Evolutionary conservation across 1,140 invertebrate genomes (phyloP).

Genomic region (Oppia nitens): DNA sequence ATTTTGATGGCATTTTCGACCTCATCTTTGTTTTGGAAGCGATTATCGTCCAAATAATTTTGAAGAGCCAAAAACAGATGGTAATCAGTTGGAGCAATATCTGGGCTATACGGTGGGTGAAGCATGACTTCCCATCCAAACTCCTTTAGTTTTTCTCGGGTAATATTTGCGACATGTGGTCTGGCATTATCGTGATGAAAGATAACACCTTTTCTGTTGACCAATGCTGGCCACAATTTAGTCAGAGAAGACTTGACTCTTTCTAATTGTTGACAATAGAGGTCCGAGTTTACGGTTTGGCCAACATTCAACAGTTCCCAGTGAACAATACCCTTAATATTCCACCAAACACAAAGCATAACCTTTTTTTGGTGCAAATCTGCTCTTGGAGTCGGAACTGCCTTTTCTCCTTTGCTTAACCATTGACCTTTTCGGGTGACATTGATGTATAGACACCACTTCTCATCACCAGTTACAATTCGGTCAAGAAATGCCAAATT

Average conservation of each 20-base stretch:
- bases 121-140: conserved; percentile 30
- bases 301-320: conserved; percentile 10
- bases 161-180: conserved; percentile 19
- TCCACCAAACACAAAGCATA: too few species aligned
- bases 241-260: background rate
- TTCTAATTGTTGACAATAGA: conserved; percentile 5
- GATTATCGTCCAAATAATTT: background rate
- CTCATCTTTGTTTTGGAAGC: background rate
- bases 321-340: conserved; percentile 12
- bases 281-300: conserved; percentile 14
- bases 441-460: conserved; percentile 12
- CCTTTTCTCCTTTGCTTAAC: too few species aligned
- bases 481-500: conserved; percentile 5
- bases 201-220: background rate
- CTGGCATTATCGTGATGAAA: conserved; percentile 22
- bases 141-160: too few species aligned
- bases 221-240: conserved; percentile 2
- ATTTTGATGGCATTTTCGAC: background rate
- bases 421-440: conserved; percentile 9
- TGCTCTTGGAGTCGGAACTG: background rate
- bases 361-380: background rate
- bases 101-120: conserved; percentile 32
- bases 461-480: conserved; percentile 14
- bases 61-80: conserved; percentile 25
- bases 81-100: conserved; percentile 30